Evolutionary conservation across 2,113 vertebrate genomes (phyloP).

Genomic region (Plectropomus leopardus): DNA sequence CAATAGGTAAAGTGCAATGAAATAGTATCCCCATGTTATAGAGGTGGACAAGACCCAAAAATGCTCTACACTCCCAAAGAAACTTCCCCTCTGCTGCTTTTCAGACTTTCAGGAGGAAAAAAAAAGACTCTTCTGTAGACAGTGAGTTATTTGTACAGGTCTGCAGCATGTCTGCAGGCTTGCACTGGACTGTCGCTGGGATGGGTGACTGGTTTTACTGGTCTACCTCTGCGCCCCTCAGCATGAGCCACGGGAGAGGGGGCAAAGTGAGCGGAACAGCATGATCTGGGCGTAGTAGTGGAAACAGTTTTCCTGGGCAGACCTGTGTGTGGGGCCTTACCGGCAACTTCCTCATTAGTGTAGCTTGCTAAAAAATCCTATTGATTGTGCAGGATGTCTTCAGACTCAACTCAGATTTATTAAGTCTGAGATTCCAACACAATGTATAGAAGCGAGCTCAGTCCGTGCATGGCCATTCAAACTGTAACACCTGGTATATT

Average conservation of each 20-base stretch:
- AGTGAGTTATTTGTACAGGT: conserved; percentile 79
- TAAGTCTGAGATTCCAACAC: conserved; percentile 26
- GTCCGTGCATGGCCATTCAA: conserved; percentile 1
- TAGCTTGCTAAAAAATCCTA: conserved; percentile 18
- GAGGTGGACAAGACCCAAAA: conserved; percentile 79
- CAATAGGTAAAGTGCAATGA: conserved; percentile 73
- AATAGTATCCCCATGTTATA: conserved; percentile 74
- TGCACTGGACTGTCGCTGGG: conserved; percentile 73
- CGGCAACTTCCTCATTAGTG: conserved; percentile 46
- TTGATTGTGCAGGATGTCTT: conserved; percentile 51
- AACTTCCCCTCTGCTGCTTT: conserved; percentile 69
- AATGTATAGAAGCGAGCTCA: conserved; percentile 21
- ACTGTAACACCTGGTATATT: conserved; percentile 50
- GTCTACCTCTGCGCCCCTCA: conserved; percentile 60
- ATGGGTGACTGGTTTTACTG: conserved; percentile 83
- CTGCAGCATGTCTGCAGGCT: conserved; percentile 71
- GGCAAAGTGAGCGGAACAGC: conserved; percentile 47
- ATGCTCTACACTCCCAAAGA: conserved; percentile 74
- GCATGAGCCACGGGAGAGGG: conserved; percentile 36
- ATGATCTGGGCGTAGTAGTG: conserved; percentile 33
- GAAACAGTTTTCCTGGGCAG: conserved; percentile 59
- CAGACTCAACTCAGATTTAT: conserved; percentile 31
- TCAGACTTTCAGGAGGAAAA: conserved; percentile 64
- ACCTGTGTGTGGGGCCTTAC: conserved; percentile 30
- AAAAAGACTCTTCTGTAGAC: conserved; percentile 65